phyloP scores from a whole-genome alignment of 2,797 vertebrate species.

The Odontamblyopus lacepedii region DNA sequence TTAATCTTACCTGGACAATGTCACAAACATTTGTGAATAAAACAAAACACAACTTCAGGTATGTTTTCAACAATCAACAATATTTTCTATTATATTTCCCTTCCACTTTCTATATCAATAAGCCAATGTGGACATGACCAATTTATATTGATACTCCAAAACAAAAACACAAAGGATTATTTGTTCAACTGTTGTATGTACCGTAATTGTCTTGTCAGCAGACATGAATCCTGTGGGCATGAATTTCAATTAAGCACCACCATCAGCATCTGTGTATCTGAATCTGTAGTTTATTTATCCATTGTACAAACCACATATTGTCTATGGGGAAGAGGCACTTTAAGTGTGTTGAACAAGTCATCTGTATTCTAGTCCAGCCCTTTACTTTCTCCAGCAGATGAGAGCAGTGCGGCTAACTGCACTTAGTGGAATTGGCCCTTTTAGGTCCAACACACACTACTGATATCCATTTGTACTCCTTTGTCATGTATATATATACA shows the following conservation, averaged over 20 bases:
- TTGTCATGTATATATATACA: no score
- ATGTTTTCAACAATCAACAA: no score
- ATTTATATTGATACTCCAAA: neutral
- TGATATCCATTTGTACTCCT: constrained; percentile 1
- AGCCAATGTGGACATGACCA: neutral
- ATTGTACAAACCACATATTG: neutral
- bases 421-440: constrained; percentile 67
- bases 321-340: neutral
- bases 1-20: no score
- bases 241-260: neutral
- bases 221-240: neutral
- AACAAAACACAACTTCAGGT: no score
- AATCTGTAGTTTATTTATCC: neutral
- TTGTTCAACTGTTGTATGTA: neutral
- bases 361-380: constrained; percentile 47
- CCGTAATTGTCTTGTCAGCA: neutral
- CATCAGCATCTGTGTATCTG: neutral
- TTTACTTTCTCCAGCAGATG: constrained; percentile 37
- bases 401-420: constrained; percentile 42
- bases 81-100: neutral
- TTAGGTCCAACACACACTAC: constrained; percentile 23
- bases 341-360: constrained; percentile 19
- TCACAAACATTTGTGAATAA: no score
- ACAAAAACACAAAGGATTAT: neutral
- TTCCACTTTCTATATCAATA: neutral